Percentiles rank a stretch among this genome's conserved stretches.
phyloP scores from a whole-genome alignment of 2,888 invertebrate genomes.

The Melipona bicolor region DNA sequence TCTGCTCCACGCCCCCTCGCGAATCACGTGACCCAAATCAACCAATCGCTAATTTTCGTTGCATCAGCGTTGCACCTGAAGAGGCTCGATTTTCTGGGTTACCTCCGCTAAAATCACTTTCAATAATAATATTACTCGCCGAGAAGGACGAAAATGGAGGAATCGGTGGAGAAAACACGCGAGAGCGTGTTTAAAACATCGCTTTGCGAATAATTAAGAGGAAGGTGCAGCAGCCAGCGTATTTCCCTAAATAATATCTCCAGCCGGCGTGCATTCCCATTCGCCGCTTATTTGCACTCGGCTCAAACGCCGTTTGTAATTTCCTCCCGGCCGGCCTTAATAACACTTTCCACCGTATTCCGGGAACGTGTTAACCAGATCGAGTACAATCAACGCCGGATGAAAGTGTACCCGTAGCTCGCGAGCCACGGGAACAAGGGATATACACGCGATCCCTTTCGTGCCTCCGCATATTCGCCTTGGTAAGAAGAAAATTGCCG shows the following conservation, averaged over 20 bases:
- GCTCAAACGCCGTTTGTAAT: slow-evolving; percentile 58
- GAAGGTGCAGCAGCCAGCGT: not conserved
- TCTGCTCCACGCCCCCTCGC: too few species aligned
- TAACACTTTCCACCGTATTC: slow-evolving; percentile 67
- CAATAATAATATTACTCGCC: not conserved
- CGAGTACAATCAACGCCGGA: slow-evolving; percentile 67
- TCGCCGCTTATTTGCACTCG: slow-evolving; percentile 59
- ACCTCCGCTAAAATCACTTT: too few species aligned
- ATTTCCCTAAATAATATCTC: slow-evolving; percentile 40
- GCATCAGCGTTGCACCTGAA: too few species aligned
- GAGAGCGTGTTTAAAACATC: slow-evolving; percentile 18
- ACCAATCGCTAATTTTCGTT: too few species aligned
- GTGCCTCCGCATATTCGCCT: slow-evolving; percentile 66
- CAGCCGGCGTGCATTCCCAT: slow-evolving; percentile 41
- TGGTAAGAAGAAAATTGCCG: slow-evolving; percentile 72
- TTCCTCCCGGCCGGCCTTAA: slow-evolving; percentile 60
- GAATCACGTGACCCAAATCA: too few species aligned
- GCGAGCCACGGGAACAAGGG: slow-evolving; percentile 56
- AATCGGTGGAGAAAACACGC: not conserved
- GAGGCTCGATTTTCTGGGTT: too few species aligned
- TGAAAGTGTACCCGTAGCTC: slow-evolving; percentile 58
- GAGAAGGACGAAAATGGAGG: not conserved
- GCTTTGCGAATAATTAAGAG: slow-evolving; percentile 32
- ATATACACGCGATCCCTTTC: slow-evolving; percentile 67
- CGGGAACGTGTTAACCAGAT: slow-evolving; percentile 72